These are phyloP conservation scores for Pantherophis guttatus DNA, from an alignment of 2,113 vertebrate species.

Conservation along the genomic window DNA sequence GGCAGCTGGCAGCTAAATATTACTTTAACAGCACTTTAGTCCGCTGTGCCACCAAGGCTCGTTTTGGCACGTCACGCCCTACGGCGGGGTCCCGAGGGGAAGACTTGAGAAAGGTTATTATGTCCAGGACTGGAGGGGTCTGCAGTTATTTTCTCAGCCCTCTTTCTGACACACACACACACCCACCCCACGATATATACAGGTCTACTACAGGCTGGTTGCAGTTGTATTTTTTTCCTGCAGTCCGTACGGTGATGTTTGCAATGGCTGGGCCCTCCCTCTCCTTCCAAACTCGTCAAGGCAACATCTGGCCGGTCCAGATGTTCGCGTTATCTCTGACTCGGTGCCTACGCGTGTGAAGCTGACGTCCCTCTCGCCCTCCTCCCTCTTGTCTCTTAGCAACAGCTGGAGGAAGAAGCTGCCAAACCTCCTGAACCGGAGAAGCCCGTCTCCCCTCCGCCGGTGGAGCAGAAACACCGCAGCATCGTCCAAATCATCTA, in stretches of 20 bases:
- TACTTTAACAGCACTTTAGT: too few relatives aligned
- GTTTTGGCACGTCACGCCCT: not conserved
- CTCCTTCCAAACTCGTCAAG: constrained; percentile 5
- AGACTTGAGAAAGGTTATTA: not conserved
- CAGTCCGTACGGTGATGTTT: not conserved
- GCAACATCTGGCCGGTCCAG: constrained; percentile 33
- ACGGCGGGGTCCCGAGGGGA: fast-evolving
- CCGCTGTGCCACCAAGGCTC: too few relatives aligned
- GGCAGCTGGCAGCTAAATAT: too few relatives aligned
- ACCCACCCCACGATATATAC: too few relatives aligned
- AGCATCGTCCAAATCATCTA: constrained; percentile 99
- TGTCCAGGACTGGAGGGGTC: not conserved
- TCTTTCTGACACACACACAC: not conserved
- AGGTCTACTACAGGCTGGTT: not conserved
- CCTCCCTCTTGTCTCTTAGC: constrained; percentile 80
- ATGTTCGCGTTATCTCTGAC: constrained; percentile 50
- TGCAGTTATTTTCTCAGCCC: not conserved
- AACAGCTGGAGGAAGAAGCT: constrained; percentile 99
- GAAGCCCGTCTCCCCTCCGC: constrained; percentile 93
- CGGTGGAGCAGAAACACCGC: constrained; percentile 97
- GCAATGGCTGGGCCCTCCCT: not conserved
- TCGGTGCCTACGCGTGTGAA: constrained; percentile 54
- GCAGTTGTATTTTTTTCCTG: not conserved
- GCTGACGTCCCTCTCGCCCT: constrained; percentile 45
- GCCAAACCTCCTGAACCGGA: constrained; percentile 97